phyloP scores from a whole-genome alignment of 2,888 invertebrate species.

The Ormia ochracea region DNA sequence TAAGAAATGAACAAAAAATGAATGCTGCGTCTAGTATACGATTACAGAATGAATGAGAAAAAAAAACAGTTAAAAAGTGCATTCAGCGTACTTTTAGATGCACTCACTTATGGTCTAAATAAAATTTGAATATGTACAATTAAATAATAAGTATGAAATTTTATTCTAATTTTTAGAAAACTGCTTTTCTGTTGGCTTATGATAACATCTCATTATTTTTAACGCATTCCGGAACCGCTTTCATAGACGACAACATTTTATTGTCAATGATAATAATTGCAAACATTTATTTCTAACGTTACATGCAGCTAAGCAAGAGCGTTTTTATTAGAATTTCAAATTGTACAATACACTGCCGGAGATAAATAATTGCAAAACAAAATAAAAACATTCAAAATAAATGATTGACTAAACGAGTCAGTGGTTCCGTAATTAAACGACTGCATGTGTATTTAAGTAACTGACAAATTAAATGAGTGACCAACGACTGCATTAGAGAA shows the following conservation, averaged over 20 bases:
- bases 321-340: neutral
- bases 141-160: no score
- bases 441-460: neutral
- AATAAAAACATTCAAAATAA: conserved; percentile 23
- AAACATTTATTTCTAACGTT: neutral
- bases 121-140: no score
- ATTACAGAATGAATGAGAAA: no score
- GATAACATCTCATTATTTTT: no score
- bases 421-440: neutral
- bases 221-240: no score
- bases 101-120: no score
- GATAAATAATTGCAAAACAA: conserved; percentile 15
- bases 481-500: neutral
- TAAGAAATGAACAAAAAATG: no score
- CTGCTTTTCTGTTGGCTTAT: no score
- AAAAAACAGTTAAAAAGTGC: no score
- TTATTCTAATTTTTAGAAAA: no score
- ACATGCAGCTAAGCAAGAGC: neutral
- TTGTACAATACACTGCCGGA: neutral
- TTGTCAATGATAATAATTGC: neutral
- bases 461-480: conserved; percentile 28
- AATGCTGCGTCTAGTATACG: no score
- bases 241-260: neutral
- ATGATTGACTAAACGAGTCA: conserved; percentile 16
- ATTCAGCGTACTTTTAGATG: no score